Evolutionary conservation across 2,797 vertebrate genomes (phyloP).

Genomic region (Morus bassanus): DNA sequence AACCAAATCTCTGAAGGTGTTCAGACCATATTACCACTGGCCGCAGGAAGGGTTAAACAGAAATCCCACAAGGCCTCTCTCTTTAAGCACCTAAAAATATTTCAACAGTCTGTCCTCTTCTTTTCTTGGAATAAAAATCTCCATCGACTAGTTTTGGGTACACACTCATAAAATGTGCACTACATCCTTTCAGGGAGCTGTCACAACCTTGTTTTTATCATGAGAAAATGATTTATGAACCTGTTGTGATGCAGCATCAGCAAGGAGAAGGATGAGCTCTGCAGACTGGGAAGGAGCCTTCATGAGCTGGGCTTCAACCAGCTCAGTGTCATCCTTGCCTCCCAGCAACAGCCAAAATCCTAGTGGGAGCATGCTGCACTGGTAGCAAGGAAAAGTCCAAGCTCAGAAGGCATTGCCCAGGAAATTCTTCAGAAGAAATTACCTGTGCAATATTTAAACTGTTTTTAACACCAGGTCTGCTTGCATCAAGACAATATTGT

Average conservation of each 20-base stretch:
- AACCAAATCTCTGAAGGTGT: neutral
- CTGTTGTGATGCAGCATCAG: neutral
- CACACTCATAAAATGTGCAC: neutral
- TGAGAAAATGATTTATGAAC: neutral
- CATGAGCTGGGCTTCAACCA: neutral
- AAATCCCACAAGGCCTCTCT: neutral
- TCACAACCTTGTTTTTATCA: neutral
- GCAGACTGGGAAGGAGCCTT: neutral
- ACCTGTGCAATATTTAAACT: neutral
- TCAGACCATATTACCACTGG: neutral
- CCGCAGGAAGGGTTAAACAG: neutral
- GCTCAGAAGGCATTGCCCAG: neutral
- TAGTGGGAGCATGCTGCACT: accelerated
- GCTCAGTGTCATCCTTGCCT: neutral
- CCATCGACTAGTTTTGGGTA: neutral
- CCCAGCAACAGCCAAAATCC: neutral
- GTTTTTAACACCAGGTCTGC: neutral
- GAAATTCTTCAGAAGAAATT: neutral
- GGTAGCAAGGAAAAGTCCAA: neutral
- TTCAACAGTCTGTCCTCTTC: neutral
- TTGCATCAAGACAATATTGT: neutral
- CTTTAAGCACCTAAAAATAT: neutral
- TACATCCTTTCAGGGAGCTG: neutral
- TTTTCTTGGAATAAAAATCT: neutral
- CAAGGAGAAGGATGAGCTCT: neutral